Base-by-base conservation (phyloP, 1,140 invertebrate genomes). In the Patella vulgata region DNA sequence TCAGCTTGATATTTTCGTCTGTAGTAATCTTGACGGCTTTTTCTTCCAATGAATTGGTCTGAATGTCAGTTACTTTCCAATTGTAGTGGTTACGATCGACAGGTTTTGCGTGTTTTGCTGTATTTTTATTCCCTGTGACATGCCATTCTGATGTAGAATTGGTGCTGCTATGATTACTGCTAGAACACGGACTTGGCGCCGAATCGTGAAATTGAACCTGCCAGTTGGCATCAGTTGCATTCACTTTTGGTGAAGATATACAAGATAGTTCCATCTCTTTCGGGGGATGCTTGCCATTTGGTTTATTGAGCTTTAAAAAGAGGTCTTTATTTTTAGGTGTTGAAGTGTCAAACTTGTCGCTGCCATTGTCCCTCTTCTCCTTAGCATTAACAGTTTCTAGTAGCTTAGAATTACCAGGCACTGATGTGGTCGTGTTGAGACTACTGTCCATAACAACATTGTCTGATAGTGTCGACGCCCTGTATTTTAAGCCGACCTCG, bases 61-160 rank as follows among this genome's bases (percentile, higher is more conserved):
- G 44, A 39, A 28, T 46, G 6, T 66, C 54, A 11, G 19, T 48
- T 5, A 72, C 63, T 21, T 58, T 66, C 71, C 69, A 68, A 14
- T 68, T 61, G 19, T 65, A 17, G 59, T 48, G 33, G 31, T 61
- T 58, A 30, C 57, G 31, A 14, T 69, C 64, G 21, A 58, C 25
- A n/a, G 59, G 25, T 59, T 69, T 67, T 1, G 55, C 40, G 6
- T 39, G 44, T 28, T 19, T 1, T 21, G 27, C 14, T 21, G 28
- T 6, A 11, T 68, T 43, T 30, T 62, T 63, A 39, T 68, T 66
- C 17, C 76, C 70, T 21, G 61, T 71, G 1, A 84, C 77, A 36
- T 74, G 74, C 84, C 83, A 84, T 39, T 79, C 82, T 48, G 80
- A 75, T 4, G 83, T 83, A 5, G 83, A 85, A 59, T 80, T 80